Evolutionary conservation across 2,113 vertebrate species (phyloP).

Genomic region (Thalassarche chlororhynchos): DNA sequence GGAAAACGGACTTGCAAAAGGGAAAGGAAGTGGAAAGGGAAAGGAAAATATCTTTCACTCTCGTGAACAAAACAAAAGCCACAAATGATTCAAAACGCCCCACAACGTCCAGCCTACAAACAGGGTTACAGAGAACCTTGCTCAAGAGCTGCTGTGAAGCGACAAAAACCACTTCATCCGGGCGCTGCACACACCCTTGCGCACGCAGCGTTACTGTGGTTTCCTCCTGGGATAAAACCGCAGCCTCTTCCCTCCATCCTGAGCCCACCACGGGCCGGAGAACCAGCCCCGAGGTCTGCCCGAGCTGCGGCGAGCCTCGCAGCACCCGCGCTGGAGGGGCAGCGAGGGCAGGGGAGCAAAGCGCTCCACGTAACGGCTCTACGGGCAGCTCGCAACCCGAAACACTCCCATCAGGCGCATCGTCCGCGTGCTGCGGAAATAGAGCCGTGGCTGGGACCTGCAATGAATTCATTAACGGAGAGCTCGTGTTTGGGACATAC

Average conservation of each 20-base stretch:
- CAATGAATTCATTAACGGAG: rapidly evolving
- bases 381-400: rapidly evolving
- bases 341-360: neutral
- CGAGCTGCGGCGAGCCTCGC: rapidly evolving
- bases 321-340: neutral
- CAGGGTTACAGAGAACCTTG: rapidly evolving
- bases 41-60: neutral
- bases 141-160: neutral
- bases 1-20: neutral
- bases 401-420: neutral
- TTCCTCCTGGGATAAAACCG: neutral
- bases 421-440: rapidly evolving
- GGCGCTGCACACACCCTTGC: neutral
- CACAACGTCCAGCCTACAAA: neutral
- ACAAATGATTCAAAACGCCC: neutral
- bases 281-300: too few relatives aligned
- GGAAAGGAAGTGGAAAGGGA: neutral
- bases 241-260: neutral
- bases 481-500: neutral
- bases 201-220: rapidly evolving
- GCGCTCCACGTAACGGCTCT: rapidly evolving
- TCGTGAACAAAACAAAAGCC: neutral
- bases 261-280: neutral
- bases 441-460: neutral
- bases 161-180: neutral